Evolutionary conservation across 2,113 vertebrate genomes (phyloP).

Genomic region (Natator depressus): DNA sequence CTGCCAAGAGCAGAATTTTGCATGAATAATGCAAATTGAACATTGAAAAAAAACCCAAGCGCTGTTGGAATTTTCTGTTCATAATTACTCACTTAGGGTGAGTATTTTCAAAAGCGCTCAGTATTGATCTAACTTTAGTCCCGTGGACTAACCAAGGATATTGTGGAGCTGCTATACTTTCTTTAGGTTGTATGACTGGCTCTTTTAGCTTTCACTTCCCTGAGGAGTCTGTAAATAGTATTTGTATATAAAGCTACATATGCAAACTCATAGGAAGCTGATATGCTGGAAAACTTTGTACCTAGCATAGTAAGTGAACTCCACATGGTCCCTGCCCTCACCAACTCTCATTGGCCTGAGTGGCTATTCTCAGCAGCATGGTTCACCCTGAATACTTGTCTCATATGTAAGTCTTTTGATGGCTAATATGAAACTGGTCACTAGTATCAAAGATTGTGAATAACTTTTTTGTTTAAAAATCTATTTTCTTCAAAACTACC

Average conservation of each 20-base stretch:
- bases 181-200: background rate
- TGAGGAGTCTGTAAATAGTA: background rate
- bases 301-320: background rate
- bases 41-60: background rate
- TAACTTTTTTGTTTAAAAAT: background rate
- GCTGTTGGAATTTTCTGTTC: background rate
- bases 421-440: background rate
- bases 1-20: background rate
- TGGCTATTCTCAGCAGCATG: accelerated
- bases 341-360: background rate
- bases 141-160: background rate
- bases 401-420: background rate
- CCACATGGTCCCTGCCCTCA: background rate
- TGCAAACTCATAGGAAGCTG: background rate
- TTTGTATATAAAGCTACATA: background rate
- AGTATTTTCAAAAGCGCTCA: background rate
- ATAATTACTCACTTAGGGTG: background rate
- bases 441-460: accelerated
- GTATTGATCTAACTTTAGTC: background rate
- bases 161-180: background rate
- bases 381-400: background rate
- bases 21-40: background rate
- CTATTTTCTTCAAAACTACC: background rate
- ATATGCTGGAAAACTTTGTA: background rate
- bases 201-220: background rate